A percentile compares a stretch with the other conserved stretches of the same genome.
Evolutionary conservation across 1,140 invertebrate genomes (phyloP).

Genomic region (Lucilia cuprina): DNA sequence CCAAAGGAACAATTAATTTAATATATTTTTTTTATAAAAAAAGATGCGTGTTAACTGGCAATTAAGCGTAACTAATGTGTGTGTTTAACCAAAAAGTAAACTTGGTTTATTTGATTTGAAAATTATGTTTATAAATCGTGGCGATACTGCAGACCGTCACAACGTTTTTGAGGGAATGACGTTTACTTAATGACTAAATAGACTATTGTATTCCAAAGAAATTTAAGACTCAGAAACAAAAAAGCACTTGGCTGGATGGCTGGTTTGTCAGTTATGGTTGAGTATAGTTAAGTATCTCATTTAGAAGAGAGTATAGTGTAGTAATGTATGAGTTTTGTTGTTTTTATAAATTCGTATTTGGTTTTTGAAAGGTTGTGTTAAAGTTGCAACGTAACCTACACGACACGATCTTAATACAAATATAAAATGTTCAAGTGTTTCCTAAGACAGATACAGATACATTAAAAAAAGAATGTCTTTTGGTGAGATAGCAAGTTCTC

Average conservation of each 20-base stretch:
- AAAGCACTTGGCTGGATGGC: background rate
- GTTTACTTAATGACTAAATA: conserved; percentile 38
- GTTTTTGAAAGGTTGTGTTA: conserved; percentile 8
- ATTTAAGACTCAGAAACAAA: background rate
- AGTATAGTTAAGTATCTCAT: background rate
- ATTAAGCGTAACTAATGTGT: conserved; percentile 1
- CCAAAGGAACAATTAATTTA: conserved; percentile 21
- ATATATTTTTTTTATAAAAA: background rate
- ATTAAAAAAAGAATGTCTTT: background rate
- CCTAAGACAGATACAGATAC: background rate
- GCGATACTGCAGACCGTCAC: conserved; percentile 40
- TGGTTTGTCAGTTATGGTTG: background rate
- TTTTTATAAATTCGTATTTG: background rate
- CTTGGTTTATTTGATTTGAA: background rate
- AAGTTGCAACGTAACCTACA: conserved; percentile 30
- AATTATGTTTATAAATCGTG: background rate
- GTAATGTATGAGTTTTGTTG: background rate
- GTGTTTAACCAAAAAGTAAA: background rate
- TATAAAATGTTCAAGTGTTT: background rate
- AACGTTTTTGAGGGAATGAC: conserved; percentile 39
- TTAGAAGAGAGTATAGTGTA: conserved; percentile 17
- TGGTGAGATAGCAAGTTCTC: background rate
- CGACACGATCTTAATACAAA: background rate
- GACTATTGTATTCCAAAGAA: background rate
- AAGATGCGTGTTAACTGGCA: conserved; percentile 31